These are phyloP conservation scores for Selenia dentaria DNA, from an alignment of 2,888 invertebrate genomes.

Conservation along the genomic window DNA sequence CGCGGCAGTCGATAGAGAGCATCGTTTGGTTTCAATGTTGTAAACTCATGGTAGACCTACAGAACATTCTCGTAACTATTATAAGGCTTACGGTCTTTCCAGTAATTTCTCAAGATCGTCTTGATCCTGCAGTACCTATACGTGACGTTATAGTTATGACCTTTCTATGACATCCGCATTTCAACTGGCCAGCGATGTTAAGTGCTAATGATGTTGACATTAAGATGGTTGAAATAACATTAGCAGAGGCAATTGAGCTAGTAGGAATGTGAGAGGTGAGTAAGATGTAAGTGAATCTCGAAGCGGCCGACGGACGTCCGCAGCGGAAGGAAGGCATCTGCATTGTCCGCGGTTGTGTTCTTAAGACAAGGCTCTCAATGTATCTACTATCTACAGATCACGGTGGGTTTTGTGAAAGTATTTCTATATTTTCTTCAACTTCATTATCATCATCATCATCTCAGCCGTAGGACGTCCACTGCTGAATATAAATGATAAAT, in stretches of 20 bases:
- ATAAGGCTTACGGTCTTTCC: too few relatives aligned
- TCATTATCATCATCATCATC: too few relatives aligned
- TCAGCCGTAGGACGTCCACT: too few relatives aligned
- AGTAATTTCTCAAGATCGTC: slow-evolving; percentile 7
- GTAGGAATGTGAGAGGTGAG: slow-evolving; percentile 12
- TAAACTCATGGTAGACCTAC: too few relatives aligned
- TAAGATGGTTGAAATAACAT: slow-evolving; percentile 18
- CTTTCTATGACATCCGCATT: slow-evolving; percentile 32
- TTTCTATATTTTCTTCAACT: too few relatives aligned
- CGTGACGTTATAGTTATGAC: slow-evolving; percentile 23
- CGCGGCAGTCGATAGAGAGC: too few relatives aligned
- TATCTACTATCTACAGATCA: not conserved
- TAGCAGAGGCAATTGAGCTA: slow-evolving; percentile 12
- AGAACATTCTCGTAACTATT: too few relatives aligned
- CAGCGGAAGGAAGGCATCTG: slow-evolving; percentile 10
- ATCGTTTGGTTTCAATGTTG: too few relatives aligned
- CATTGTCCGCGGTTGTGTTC: too few relatives aligned
- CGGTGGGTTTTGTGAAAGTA: not conserved
- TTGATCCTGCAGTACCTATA: slow-evolving; percentile 13
- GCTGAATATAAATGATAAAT: too few relatives aligned
- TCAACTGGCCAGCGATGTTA: slow-evolving; percentile 16
- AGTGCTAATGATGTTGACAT: slow-evolving; percentile 27
- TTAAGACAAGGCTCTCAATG: not conserved
- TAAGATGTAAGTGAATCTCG: not conserved
- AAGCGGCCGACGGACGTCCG: slow-evolving; percentile 3